Percentiles rank a stretch among this genome's conserved stretches.
These are phyloP conservation scores for Oreochromis niloticus DNA, from an alignment of 2,113 vertebrate genomes.

Conservation along the genomic window DNA sequence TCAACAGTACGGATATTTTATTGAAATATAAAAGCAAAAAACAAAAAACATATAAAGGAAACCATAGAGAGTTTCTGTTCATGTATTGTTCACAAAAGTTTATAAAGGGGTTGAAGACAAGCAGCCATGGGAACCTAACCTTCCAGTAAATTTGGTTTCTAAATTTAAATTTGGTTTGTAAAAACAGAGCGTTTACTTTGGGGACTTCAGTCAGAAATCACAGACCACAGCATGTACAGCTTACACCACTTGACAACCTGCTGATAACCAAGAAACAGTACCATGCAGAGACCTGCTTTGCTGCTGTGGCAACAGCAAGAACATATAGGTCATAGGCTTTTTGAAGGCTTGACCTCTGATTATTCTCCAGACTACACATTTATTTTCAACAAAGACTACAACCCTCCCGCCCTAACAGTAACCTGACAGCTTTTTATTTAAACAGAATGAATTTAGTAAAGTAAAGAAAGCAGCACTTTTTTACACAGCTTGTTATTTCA, in stretches of 20 bases:
- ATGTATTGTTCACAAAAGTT: not conserved
- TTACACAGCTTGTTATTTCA: not conserved
- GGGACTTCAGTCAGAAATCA: not conserved
- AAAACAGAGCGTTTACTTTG: not conserved
- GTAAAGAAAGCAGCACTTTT: not conserved
- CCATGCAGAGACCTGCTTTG: not conserved
- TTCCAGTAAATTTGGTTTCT: not conserved
- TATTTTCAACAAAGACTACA: not conserved
- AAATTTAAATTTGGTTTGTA: not conserved
- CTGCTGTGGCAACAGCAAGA: not conserved
- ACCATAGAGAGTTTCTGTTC: not conserved
- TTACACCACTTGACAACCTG: not conserved
- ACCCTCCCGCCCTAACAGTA: not conserved
- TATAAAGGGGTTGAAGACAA: not conserved
- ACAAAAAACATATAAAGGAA: not conserved
- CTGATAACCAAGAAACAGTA: not conserved
- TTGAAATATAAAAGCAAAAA: not conserved
- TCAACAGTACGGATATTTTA: not conserved
- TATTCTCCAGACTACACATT: conserved; percentile 22
- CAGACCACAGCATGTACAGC: not conserved
- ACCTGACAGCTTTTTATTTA: not conserved
- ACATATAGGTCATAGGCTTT: not conserved
- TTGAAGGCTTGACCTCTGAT: conserved; percentile 8
- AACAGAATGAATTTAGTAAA: not conserved
- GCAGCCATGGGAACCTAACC: not conserved